Percentiles rank a stretch among this genome's conserved stretches.
Conservation (phyloP, 2,888 invertebrate species). For the Sphaerolaimus hirsutus region DNA sequence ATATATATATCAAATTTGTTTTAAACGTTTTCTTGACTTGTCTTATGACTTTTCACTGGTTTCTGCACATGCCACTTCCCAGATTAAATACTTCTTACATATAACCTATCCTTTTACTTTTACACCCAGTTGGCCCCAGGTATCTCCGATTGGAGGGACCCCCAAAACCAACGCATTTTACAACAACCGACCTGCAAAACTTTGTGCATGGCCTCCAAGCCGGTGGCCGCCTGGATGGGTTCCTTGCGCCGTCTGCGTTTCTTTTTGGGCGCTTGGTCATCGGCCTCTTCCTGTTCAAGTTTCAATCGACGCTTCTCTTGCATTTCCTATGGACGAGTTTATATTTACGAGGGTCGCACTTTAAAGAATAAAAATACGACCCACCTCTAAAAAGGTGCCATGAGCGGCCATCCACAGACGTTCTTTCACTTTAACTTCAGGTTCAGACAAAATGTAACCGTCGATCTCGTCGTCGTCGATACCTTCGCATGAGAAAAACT, state of each 20-base stretch:
- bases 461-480: constrained; percentile 74
- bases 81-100: no score
- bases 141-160: no score
- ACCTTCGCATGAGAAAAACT: no score
- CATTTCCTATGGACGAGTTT: background rate
- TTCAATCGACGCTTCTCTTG: background rate
- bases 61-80: no score
- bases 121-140: no score
- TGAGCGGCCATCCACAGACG: constrained; percentile 65
- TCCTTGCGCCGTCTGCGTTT: constrained; percentile 19
- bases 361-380: background rate
- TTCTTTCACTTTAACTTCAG: constrained; percentile 54
- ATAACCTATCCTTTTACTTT: no score
- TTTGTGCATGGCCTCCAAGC: constrained; percentile 75
- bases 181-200: constrained; percentile 43
- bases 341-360: background rate
- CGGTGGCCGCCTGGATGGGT: constrained; percentile 25
- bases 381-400: constrained; percentile 53
- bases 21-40: no score
- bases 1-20: no score
- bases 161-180: background rate
- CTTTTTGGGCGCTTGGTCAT: constrained; percentile 24
- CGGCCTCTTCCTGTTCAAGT: background rate
- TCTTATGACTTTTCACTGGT: no score
- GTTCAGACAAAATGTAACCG: constrained; percentile 24